Conservation (phyloP, 1,140 invertebrate species). For the Conopomorpha cramerella region DNA sequence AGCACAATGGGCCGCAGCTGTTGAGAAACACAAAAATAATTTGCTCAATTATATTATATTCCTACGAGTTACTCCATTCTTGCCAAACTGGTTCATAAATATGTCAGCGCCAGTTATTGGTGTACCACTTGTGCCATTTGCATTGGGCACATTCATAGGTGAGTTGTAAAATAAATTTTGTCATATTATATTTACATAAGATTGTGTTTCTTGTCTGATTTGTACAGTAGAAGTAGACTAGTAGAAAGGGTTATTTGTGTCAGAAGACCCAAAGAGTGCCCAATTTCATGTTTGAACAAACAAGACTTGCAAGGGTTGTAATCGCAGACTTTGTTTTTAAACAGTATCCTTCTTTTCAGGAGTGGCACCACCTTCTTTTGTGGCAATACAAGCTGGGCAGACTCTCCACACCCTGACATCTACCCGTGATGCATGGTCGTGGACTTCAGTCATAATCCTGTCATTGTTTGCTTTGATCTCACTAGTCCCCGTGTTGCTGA, state of each 20-base stretch:
- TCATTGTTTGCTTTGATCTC: constrained; percentile 81
- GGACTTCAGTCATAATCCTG: constrained; percentile 81
- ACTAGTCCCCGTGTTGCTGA: constrained; percentile 89
- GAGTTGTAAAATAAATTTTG: constrained; percentile 19
- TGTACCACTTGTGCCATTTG: constrained; percentile 91
- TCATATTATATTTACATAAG: constrained; percentile 1
- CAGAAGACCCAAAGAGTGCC: no score
- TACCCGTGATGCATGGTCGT: constrained; percentile 87
- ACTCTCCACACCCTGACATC: constrained; percentile 92
- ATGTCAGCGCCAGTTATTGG: constrained; percentile 95
- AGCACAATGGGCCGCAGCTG: constrained; percentile 81
- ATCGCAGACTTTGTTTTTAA: no score
- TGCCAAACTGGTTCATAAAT: constrained; percentile 99
- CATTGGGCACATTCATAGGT: constrained; percentile 90
- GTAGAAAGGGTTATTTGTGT: no score
- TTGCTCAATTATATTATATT: constrained; percentile 97
- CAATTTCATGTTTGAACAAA: no score
- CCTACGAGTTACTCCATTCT: constrained; percentile 93
- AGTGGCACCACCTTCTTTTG: constrained; percentile 96
- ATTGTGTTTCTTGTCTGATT: no score
- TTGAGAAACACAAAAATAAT: constrained; percentile 85
- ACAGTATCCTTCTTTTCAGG: constrained; percentile 76
- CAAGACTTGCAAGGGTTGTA: no score
- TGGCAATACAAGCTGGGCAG: constrained; percentile 96
- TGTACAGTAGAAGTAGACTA: no score